phyloP scores from a whole-genome alignment of 2,113 vertebrate genomes.

The Xiphophorus hellerii region DNA sequence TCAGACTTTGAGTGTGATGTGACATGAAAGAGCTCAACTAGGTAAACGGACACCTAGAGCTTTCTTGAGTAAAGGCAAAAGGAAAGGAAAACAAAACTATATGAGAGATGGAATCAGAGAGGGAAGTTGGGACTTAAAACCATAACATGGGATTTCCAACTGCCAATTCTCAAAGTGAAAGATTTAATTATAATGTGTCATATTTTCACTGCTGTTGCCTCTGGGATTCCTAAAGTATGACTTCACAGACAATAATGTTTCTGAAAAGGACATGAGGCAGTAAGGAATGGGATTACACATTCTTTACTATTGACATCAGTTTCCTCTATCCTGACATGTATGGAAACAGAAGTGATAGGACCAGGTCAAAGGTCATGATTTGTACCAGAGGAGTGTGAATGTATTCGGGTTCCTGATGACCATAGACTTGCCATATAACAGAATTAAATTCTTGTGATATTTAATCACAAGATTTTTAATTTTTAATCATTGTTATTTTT shows the following conservation, averaged over 20 bases:
- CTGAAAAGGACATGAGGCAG: constrained; percentile 67
- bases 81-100: constrained; percentile 38
- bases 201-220: constrained; percentile 74
- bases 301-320: constrained; percentile 80
- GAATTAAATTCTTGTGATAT: not conserved
- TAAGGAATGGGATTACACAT: constrained; percentile 80
- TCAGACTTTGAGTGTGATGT: constrained; percentile 53
- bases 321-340: constrained; percentile 60
- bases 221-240: constrained; percentile 76
- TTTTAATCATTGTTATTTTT: not conserved
- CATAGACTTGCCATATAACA: not conserved
- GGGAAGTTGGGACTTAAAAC: constrained; percentile 43
- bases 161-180: constrained; percentile 76
- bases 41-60: constrained; percentile 72
- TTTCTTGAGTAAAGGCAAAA: constrained; percentile 53
- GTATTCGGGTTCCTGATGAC: constrained; percentile 28
- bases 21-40: constrained; percentile 68
- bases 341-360: constrained; percentile 69
- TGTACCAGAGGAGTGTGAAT: constrained; percentile 6
- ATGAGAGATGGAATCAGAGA: constrained; percentile 33
- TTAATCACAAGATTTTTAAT: too few relatives aligned
- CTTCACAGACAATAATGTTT: constrained; percentile 79
- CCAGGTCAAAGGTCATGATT: constrained; percentile 60
- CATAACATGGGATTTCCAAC: constrained; percentile 68
- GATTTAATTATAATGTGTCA: constrained; percentile 82